Evolutionary conservation across 2,888 invertebrate genomes (phyloP).

Genomic region (Hermaeophaga mercurialis): DNA sequence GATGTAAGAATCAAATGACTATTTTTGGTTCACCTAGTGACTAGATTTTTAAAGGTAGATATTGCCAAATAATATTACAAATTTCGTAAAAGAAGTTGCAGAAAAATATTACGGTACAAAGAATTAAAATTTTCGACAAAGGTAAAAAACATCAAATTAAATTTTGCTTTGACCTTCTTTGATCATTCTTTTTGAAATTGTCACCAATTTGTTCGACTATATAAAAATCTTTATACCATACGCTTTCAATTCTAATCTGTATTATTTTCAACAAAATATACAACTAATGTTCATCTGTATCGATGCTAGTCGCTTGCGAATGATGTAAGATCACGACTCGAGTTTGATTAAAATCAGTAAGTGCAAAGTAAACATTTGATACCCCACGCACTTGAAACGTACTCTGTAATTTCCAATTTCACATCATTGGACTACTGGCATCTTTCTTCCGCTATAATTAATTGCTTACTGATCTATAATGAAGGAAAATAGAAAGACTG

Average conservation of each 20-base stretch:
- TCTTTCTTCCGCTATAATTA: conserved; percentile 1
- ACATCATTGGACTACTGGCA: background rate
- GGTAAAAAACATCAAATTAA: too few relatives aligned
- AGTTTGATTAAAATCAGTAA: conserved; percentile 16
- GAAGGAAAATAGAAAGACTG: background rate
- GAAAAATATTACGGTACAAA: too few relatives aligned
- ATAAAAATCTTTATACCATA: too few relatives aligned
- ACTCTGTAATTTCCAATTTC: conserved; percentile 22
- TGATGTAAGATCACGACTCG: conserved; percentile 4
- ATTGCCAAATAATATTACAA: too few relatives aligned
- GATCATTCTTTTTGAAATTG: too few relatives aligned
- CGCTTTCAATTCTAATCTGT: background rate
- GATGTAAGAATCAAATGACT: too few relatives aligned
- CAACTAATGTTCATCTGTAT: background rate
- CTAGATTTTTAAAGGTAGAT: too few relatives aligned
- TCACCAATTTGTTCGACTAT: too few relatives aligned
- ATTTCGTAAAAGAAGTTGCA: too few relatives aligned
- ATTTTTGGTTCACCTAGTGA: too few relatives aligned
- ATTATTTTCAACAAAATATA: background rate
- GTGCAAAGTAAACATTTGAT: conserved; percentile 17
- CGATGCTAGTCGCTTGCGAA: background rate
- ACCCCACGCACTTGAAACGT: conserved; percentile 11
- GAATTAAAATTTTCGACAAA: too few relatives aligned
- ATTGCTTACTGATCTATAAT: background rate
- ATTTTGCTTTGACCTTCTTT: too few relatives aligned